These are phyloP conservation scores for Protonibea diacanthus DNA, from an alignment of 2,797 vertebrate genomes.

Conservation along the genomic window DNA sequence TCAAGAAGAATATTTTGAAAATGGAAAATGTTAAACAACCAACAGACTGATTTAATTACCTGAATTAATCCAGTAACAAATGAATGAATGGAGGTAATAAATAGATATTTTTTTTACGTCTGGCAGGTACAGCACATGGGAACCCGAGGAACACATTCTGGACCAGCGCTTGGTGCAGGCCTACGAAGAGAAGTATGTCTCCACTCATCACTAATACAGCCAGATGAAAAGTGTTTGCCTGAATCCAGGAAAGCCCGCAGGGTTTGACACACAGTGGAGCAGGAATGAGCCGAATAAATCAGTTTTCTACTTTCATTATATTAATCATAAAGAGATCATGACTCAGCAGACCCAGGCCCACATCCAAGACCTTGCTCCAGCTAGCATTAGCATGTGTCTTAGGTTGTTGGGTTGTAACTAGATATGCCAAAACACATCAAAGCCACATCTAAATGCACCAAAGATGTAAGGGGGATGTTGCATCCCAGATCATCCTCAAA, in stretches of 20 bases:
- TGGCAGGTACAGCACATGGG: slow-evolving; percentile 97
- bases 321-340: slow-evolving; percentile 19
- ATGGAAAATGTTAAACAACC: background rate
- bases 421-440: slow-evolving; percentile 13
- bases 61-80: background rate
- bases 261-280: background rate
- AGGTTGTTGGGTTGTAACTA: slow-evolving; percentile 3
- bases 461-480: background rate
- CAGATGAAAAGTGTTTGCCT: slow-evolving; percentile 3
- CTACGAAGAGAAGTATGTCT: slow-evolving; percentile 92
- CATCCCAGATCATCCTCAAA: background rate
- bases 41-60: background rate
- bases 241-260: background rate
- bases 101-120: background rate
- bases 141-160: slow-evolving; percentile 98
- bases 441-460: background rate
- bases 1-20: background rate
- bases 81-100: background rate
- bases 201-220: background rate
- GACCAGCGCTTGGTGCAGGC: slow-evolving; percentile 95
- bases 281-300: slow-evolving; percentile 21
- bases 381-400: background rate
- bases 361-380: slow-evolving; percentile 15
- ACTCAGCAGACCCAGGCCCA: slow-evolving; percentile 5
- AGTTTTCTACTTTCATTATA: background rate